Base-by-base conservation (phyloP, 2,113 vertebrate species). In the Theristicus caerulescens region DNA sequence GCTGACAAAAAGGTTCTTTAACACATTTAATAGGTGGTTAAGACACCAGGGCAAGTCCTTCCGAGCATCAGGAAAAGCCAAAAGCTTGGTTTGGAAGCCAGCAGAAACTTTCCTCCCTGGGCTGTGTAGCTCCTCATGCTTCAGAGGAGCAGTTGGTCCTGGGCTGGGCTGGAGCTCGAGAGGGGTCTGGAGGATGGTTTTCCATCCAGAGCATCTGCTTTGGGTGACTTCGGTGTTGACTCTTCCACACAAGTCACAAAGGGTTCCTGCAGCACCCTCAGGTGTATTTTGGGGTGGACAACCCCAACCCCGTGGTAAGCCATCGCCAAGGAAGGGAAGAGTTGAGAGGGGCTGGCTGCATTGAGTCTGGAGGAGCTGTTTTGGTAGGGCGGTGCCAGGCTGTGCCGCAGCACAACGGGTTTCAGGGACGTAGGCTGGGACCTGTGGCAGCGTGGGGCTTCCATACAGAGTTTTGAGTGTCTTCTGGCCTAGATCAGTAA, bases 21-120 rank as follows among this genome's bases (percentile, higher is more conserved):
- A 90, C 96, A 95, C 94, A 77, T 96, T 96, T 80, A 90, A 84
- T 97, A 97, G 97, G 97, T 98, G 96, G 97, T 95, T 97, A 97
- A 97, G 96, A 94, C 94, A 97, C 96, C 96, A 98, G 94, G 82
- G 19, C 91, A 85, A 93, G 94, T 81, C 96, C 97, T 97, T 96
- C 97, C 96, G 95, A 97, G 70, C 72, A 32, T 57, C 77, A 91
- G 27, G 9, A 8, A 96, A 96, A 96, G 96, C 98, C 95, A 97
- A 66, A 87, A 95, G 47, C 82, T 95, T 94, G 83, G 95, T 96
- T 97, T 98, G 97, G 97, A 97, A 93, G 90, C 95, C 85, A 77
- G 74, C 31, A 90, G 96, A 95, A 90, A 93, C 95, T 96, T 98
- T 96, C 94, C 94, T 69, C 83, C 96, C 72, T 94, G 67, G 86